phyloP scores from a whole-genome alignment of 2,797 vertebrate species.

The Stomatorhinus walkeri region DNA sequence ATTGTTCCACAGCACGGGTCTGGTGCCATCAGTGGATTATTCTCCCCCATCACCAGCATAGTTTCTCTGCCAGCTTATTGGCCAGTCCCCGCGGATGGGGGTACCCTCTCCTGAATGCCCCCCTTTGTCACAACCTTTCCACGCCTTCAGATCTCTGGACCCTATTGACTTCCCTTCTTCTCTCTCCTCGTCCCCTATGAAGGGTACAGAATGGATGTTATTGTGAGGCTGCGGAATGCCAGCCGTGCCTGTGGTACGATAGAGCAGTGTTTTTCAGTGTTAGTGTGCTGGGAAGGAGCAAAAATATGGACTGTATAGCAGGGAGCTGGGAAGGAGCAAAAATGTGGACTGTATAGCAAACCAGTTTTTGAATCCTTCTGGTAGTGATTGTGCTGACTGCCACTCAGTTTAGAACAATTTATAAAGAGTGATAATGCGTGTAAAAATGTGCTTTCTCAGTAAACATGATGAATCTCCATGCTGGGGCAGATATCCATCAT shows the following conservation, averaged over 20 bases:
- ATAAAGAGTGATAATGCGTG: background rate
- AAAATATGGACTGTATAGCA: background rate
- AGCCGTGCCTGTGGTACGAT: background rate
- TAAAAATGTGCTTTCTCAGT: background rate
- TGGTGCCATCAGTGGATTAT: conserved; percentile 24
- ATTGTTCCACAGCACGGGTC: conserved; percentile 14
- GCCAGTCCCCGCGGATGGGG: background rate
- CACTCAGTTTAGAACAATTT: background rate
- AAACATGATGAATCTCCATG: background rate
- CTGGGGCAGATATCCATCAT: background rate
- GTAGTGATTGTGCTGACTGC: background rate
- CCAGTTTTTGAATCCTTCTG: background rate
- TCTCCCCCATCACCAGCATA: background rate
- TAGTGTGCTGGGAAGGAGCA: background rate
- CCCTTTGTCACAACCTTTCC: conserved; percentile 14
- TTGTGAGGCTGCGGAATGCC: conserved; percentile 2
- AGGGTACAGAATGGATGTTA: background rate
- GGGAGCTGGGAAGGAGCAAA: background rate
- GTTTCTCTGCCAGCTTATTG: conserved; percentile 20
- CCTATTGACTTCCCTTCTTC: conserved; percentile 14
- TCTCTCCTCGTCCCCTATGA: conserved; percentile 13
- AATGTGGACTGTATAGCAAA: too few relatives aligned
- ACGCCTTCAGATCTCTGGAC: background rate
- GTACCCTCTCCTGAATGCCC: background rate
- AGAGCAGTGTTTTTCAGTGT: background rate